Base-by-base conservation (phyloP, 2,113 vertebrate species). In the Rhagologus leucostigma region DNA sequence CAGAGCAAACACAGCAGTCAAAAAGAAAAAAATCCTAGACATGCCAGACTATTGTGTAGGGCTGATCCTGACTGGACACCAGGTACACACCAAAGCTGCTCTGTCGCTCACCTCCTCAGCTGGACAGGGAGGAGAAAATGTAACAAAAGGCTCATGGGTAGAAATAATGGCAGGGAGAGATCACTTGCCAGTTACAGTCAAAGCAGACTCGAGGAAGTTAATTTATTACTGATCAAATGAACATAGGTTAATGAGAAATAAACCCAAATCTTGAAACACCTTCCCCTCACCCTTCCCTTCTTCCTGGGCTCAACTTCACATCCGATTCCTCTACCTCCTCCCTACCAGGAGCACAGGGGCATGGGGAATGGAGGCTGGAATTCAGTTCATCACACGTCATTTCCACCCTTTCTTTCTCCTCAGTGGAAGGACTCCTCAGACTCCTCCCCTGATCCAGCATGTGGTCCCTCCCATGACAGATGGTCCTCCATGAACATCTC, bases 71-170 rank as follows among this genome's bases (percentile, higher is more conserved):
- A 46, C 33, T 71, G 41, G 33, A 50, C 30, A 52, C 26, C 60
- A 74, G 16, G 22, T 37, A 30, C 14, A 26, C 53, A 67, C 21
- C 46, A 71, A 70, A 71, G 80, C 41, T 15, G 6, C 24, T 65
- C 57, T 71, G 29, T 26, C 1, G 0, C 46, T 76, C 46, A 52
- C 12, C 18, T 69, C 44, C 35, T 76, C 41, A 75, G 32, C 21
- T 89, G 75, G 16, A 50, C 33, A 60, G 24, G 5, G 15, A 18
- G 22, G 9, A 69, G 15, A 65, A 94, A 65, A 76, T 6, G 9
- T 1, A 75, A 27, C 1, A 0, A 70, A 64, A 49, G 17, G 14
- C 9, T 90, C 0, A 0, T 35, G 44, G 18, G 29, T 60, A 16
- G 16, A 84, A 65, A 29, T 29, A 60, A 49, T 29, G 21, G 39